These are phyloP conservation scores for Rhorus exstirpatorius DNA, from an alignment of 2,888 invertebrate genomes.

Conservation along the genomic window DNA sequence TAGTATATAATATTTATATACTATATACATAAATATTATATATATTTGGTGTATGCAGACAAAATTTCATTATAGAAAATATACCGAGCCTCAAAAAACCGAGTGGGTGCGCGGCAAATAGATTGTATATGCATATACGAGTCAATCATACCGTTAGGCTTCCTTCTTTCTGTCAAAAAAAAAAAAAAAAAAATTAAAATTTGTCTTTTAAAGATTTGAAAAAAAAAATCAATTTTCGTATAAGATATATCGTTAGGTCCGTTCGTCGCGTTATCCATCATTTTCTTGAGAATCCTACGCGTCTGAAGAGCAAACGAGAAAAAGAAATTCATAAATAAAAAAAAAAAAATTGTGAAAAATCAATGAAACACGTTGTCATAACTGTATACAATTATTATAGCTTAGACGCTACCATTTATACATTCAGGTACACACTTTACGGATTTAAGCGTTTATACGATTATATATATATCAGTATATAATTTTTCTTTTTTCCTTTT, in stretches of 20 bases:
- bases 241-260: constrained; percentile 56
- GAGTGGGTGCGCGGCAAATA: constrained; percentile 59
- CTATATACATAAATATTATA: too few species aligned
- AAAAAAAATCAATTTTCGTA: background rate
- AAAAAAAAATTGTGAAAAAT: constrained; percentile 36
- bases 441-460: constrained; percentile 70
- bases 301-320: constrained; percentile 18
- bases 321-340: background rate
- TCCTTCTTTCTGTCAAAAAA: constrained; percentile 22
- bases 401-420: constrained; percentile 71
- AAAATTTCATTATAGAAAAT: too few species aligned
- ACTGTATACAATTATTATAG: constrained; percentile 58
- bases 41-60: too few species aligned
- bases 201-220: too few species aligned
- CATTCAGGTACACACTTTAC: constrained; percentile 75
- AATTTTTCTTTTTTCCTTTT: constrained; percentile 19
- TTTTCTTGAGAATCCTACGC: constrained; percentile 8
- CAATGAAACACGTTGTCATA: too few species aligned
- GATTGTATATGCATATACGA: constrained; percentile 28
- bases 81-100: constrained; percentile 22
- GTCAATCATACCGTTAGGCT: constrained; percentile 27
- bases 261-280: constrained; percentile 39
- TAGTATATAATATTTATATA: too few species aligned
- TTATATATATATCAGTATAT: constrained; percentile 41
- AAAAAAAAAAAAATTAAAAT: background rate